Percentiles rank a stretch among this genome's conserved stretches.
These are phyloP conservation scores for Latrodectus elegans DNA, from an alignment of 2,888 invertebrate genomes.

Conservation along the genomic window DNA sequence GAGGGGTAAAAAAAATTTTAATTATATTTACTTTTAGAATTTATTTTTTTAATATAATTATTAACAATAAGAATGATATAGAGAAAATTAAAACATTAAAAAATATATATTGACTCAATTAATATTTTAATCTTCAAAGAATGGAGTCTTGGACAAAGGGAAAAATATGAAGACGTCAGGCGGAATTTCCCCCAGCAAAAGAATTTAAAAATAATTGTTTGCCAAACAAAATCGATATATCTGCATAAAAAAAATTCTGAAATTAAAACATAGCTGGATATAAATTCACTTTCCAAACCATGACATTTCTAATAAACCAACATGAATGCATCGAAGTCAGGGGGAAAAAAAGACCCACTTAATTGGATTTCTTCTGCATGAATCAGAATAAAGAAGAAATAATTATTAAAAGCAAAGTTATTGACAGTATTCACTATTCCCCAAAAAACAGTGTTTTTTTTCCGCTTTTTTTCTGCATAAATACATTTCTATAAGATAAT, in stretches of 20 bases:
- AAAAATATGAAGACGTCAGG: background rate
- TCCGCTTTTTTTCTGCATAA: background rate
- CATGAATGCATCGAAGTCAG: background rate
- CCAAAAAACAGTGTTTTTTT: slow-evolving; percentile 10
- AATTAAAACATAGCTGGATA: background rate
- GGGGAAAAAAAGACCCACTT: slow-evolving; percentile 13
- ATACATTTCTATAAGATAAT: background rate
- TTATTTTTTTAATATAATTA: too few relatives aligned
- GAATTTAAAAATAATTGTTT: background rate
- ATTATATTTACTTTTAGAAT: too few relatives aligned
- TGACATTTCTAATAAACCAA: slow-evolving; percentile 31
- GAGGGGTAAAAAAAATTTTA: too few relatives aligned
- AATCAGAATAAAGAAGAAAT: slow-evolving; percentile 26
- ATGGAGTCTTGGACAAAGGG: too few relatives aligned
- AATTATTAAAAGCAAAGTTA: slow-evolving; percentile 45
- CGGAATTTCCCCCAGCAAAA: background rate
- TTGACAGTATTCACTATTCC: slow-evolving; percentile 33
- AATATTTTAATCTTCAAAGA: too few relatives aligned
- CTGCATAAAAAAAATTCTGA: background rate
- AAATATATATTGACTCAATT: too few relatives aligned
- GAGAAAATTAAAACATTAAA: too few relatives aligned
- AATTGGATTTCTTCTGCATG: slow-evolving; percentile 29
- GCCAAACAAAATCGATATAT: background rate
- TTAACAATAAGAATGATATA: too few relatives aligned
- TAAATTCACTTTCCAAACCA: slow-evolving; percentile 7